phyloP scores from a whole-genome alignment of 2,797 vertebrate genomes.

The Phataginus tetradactyla region DNA sequence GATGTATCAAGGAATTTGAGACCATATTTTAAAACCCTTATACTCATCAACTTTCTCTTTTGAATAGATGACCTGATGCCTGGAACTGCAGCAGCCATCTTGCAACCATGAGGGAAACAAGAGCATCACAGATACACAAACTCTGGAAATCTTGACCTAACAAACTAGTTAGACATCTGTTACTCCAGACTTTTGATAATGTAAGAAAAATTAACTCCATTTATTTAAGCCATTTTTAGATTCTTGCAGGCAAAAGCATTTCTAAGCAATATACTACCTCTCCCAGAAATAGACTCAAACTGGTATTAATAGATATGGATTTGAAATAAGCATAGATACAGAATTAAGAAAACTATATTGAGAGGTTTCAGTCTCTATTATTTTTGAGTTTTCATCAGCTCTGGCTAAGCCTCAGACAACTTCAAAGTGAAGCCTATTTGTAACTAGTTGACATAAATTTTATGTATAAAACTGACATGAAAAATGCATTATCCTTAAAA shows the following conservation, averaged over 20 bases:
- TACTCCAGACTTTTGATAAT: constrained; percentile 1
- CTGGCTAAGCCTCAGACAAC: constrained; percentile 52
- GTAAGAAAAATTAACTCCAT: constrained; percentile 36
- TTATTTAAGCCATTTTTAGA: background rate
- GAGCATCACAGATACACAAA: background rate
- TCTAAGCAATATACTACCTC: background rate
- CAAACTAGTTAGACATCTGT: background rate
- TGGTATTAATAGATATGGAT: background rate
- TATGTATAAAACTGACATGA: constrained; percentile 72
- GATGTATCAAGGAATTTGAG: background rate
- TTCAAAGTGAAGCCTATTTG: constrained; percentile 65
- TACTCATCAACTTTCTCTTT: background rate
- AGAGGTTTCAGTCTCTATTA: constrained; percentile 33
- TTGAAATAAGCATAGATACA: background rate
- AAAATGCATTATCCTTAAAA: constrained; percentile 71
- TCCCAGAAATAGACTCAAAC: background rate
- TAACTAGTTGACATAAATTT: constrained; percentile 70
- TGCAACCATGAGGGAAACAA: background rate
- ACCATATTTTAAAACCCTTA: background rate
- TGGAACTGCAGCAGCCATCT: background rate
- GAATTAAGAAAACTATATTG: constrained; percentile 18
- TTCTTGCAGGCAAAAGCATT: background rate
- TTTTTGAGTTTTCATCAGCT: constrained; percentile 57
- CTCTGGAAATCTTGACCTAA: background rate
- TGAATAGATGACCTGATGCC: background rate